Evolutionary conservation across 2,113 vertebrate species (phyloP).

Genomic region (Cochlearius cochlearius): DNA sequence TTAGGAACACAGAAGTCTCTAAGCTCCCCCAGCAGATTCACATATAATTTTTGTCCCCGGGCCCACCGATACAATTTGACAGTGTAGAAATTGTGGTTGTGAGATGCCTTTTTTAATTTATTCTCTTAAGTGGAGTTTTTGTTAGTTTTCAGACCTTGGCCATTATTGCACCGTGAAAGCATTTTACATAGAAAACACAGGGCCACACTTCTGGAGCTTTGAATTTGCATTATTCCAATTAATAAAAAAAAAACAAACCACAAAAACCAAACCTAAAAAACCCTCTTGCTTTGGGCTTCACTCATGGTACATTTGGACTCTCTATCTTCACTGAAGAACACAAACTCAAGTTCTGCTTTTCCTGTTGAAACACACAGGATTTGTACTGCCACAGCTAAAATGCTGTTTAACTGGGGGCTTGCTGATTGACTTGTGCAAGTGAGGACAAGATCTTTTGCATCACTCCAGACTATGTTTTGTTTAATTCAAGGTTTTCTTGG

Average conservation of each 20-base stretch:
- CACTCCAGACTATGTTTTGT: not conserved
- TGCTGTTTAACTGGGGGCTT: not conserved
- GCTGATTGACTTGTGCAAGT: not conserved
- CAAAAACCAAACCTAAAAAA: too few relatives aligned
- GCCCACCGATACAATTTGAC: not conserved
- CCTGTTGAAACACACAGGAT: not conserved
- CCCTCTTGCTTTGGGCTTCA: not conserved
- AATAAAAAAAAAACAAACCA: not conserved
- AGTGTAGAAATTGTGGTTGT: not conserved
- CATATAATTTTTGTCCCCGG: not conserved
- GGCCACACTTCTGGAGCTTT: not conserved
- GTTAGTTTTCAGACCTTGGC: not conserved
- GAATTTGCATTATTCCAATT: not conserved
- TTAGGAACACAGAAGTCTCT: not conserved
- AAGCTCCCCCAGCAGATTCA: not conserved
- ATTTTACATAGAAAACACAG: not conserved
- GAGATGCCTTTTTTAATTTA: not conserved
- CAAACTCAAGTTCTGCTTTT: not conserved
- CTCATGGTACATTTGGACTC: not conserved
- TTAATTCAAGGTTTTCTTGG: not conserved
- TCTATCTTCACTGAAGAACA: not conserved
- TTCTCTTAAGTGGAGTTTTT: not conserved
- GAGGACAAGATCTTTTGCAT: not conserved
- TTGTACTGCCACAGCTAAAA: not conserved
- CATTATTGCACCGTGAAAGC: not conserved